phyloP scores from a whole-genome alignment of 2,888 invertebrate genomes.

The Slavum lentiscoides region DNA sequence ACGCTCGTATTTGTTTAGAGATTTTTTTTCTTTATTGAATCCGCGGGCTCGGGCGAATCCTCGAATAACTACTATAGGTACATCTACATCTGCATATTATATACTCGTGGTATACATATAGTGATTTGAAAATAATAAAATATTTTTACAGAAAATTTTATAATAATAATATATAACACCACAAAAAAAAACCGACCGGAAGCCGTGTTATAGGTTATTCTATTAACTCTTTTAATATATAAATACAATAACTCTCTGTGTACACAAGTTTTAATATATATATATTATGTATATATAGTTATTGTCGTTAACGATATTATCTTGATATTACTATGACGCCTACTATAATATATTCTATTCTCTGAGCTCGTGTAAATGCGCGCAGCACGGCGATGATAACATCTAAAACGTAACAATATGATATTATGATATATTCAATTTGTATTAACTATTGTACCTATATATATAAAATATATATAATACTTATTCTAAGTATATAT shows the following conservation, averaged over 20 bases:
- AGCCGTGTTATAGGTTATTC: conserved; percentile 1
- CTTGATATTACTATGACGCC: conserved; percentile 22
- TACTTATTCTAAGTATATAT: no score
- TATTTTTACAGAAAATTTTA: not conserved
- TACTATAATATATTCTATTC: not conserved
- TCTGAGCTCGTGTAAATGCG: not conserved
- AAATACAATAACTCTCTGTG: not conserved
- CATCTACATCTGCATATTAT: no score
- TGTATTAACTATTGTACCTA: not conserved
- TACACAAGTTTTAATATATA: not conserved
- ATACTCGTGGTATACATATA: not conserved
- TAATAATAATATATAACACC: not conserved
- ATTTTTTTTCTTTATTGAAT: no score
- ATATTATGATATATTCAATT: conserved; percentile 3
- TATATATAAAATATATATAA: no score
- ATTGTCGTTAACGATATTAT: conserved; percentile 25
- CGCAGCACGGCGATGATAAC: not conserved
- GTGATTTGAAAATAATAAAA: not conserved
- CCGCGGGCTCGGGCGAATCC: no score
- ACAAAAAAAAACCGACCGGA: not conserved
- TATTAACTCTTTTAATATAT: conserved; percentile 16
- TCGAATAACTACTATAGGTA: no score
- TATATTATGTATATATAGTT: no score
- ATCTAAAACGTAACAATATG: not conserved
- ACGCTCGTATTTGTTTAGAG: no score